These are phyloP conservation scores for Trichomalopsis sarcophagae DNA, from an alignment of 1,140 invertebrate genomes.

Conservation along the genomic window DNA sequence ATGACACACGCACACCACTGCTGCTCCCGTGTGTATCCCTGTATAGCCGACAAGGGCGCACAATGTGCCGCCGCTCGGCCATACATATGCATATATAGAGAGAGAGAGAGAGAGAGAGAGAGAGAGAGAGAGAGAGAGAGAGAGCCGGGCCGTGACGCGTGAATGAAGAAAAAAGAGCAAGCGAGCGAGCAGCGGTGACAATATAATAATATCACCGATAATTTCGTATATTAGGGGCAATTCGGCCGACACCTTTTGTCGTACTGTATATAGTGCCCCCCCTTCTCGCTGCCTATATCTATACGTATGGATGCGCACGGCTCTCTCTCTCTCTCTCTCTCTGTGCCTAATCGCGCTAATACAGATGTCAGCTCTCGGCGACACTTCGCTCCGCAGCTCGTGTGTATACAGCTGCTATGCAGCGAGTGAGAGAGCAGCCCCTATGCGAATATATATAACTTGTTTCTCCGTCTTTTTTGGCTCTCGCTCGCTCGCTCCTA, in stretches of 20 bases:
- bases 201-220: conserved; percentile 13
- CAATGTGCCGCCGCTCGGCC: neutral
- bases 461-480: conserved; percentile 1
- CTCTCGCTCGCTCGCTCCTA: neutral
- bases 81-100: conserved; percentile 10
- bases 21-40: neutral
- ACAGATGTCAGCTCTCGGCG: conserved; percentile 60
- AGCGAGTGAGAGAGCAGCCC: too few relatives aligned
- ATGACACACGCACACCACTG: neutral
- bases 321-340: too few relatives aligned
- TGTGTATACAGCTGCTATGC: neutral
- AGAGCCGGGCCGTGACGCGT: neutral
- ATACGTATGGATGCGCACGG: neutral
- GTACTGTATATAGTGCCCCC: neutral
- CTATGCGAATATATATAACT: conserved; percentile 6
- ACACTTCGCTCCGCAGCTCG: neutral
- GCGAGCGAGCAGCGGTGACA: neutral
- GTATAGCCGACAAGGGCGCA: neutral
- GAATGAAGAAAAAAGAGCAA: neutral
- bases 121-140: too few relatives aligned
- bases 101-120: neutral
- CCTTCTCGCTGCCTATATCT: neutral
- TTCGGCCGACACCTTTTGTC: neutral
- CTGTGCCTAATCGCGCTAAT: conserved; percentile 63
- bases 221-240: conserved; percentile 21